A percentile compares a stretch with the other conserved stretches of the same genome.
These are phyloP conservation scores for Serinus canaria DNA, from an alignment of 2,113 vertebrate genomes.

Conservation along the genomic window DNA sequence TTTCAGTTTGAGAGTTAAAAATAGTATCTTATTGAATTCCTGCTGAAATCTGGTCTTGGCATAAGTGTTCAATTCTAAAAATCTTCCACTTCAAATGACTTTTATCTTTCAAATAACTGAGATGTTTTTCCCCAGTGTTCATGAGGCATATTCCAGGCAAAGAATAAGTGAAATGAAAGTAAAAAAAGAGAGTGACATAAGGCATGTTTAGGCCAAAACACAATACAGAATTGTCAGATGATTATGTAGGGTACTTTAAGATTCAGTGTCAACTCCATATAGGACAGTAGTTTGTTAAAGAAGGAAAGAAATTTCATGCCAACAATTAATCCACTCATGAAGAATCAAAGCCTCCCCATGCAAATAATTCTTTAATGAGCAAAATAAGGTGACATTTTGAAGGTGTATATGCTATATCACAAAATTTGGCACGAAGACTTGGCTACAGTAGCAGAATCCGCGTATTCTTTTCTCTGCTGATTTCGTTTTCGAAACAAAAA, in stretches of 20 bases:
- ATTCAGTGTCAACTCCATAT: neutral
- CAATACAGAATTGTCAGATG: neutral
- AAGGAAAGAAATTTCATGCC: constrained; percentile 18
- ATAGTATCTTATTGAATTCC: neutral
- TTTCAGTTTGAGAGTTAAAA: neutral
- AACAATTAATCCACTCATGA: constrained; percentile 21
- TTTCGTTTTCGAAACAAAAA: neutral
- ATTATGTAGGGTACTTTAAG: constrained; percentile 19
- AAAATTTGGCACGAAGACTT: neutral
- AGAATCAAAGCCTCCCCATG: constrained; percentile 25
- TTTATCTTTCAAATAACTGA: neutral
- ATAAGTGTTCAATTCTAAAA: neutral
- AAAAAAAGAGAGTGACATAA: neutral
- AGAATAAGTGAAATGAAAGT: neutral
- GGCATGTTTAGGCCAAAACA: neutral
- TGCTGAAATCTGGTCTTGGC: neutral
- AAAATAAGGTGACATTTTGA: neutral
- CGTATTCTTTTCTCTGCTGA: neutral
- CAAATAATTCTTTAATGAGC: constrained; percentile 29
- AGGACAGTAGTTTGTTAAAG: constrained; percentile 7
- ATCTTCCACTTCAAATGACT: neutral
- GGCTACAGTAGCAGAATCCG: neutral
- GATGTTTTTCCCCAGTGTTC: neutral
- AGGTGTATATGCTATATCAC: neutral
- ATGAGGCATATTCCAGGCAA: neutral